Conservation (phyloP, 2,113 vertebrate species). For the Vireo altiloquus region DNA sequence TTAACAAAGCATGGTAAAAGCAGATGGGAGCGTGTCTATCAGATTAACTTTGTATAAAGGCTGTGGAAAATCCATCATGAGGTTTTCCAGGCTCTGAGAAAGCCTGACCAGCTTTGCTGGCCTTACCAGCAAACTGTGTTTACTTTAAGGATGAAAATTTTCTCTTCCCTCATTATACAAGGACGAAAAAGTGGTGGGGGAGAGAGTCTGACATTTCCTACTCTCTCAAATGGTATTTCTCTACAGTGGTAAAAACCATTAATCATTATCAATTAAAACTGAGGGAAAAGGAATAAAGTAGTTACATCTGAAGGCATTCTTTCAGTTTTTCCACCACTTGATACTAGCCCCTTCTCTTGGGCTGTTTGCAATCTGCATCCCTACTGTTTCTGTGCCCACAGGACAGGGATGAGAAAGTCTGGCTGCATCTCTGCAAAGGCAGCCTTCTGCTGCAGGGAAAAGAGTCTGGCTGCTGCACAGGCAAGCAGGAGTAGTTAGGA, state of each 20-base stretch:
- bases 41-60: conserved; percentile 30
- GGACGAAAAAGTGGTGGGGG: accelerated
- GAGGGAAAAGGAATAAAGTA: accelerated
- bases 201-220: neutral
- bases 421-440: neutral
- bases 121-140: neutral
- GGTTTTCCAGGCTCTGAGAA: neutral
- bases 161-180: neutral
- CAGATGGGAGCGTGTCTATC: neutral
- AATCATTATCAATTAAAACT: neutral
- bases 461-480: neutral
- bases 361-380: neutral
- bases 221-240: neutral
- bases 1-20: conserved; percentile 24
- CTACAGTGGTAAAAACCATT: neutral
- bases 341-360: neutral
- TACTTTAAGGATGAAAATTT: neutral
- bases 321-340: neutral
- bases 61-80: conserved; percentile 42
- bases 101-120: neutral
- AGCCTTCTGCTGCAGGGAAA: neutral
- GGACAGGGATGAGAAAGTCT: neutral
- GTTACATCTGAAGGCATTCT: neutral
- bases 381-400: neutral
- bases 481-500: neutral